Evolutionary conservation across 2,888 invertebrate species (phyloP).

Genomic region (Leptinotarsa peninsularis): DNA sequence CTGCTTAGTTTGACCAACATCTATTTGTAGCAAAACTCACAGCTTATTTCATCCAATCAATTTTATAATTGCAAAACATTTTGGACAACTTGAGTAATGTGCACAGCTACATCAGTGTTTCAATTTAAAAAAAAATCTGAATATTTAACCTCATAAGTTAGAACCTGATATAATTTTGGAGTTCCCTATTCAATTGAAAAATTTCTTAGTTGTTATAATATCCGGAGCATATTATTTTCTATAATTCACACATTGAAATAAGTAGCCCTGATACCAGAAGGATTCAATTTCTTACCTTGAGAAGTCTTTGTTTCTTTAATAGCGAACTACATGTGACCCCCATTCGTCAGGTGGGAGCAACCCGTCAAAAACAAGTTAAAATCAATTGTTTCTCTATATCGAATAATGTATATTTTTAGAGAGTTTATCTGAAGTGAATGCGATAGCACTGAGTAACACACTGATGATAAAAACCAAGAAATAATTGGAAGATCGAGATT

Average conservation of each 20-base stretch:
- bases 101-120: too few relatives aligned
- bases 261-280: background rate
- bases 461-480: conserved; percentile 17
- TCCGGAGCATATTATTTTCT: background rate
- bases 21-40: too few relatives aligned
- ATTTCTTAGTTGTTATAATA: too few relatives aligned
- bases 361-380: background rate
- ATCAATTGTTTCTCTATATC: background rate
- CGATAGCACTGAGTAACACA: conserved; percentile 13
- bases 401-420: conserved; percentile 15
- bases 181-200: too few relatives aligned
- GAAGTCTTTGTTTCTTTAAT: background rate
- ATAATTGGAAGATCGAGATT: conserved; percentile 1
- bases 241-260: background rate
- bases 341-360: background rate
- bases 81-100: too few relatives aligned
- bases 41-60: too few relatives aligned
- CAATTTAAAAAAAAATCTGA: too few relatives aligned
- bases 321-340: background rate
- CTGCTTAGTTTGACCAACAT: too few relatives aligned
- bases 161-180: too few relatives aligned
- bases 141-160: too few relatives aligned
- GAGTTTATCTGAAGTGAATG: conserved; percentile 19
- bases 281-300: background rate
- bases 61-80: too few relatives aligned